Conservation (phyloP, 2,113 vertebrate species). For the Hippocampus abdominalis region DNA sequence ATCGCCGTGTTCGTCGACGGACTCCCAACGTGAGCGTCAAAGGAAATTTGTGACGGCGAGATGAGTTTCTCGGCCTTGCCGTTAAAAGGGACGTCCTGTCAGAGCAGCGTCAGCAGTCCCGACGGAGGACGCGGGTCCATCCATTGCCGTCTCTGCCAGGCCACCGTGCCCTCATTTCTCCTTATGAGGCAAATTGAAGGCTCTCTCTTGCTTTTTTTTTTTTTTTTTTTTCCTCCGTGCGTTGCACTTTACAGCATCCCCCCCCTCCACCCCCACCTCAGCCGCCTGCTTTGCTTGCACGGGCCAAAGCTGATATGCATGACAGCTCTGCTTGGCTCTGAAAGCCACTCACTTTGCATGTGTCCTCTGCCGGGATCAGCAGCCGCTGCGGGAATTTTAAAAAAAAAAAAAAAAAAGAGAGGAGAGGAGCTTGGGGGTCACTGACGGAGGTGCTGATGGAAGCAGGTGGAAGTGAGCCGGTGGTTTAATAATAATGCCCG, state of each 20-base stretch:
- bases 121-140: slow-evolving; percentile 40
- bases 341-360: slow-evolving; percentile 66
- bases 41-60: slow-evolving; percentile 24
- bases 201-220: slow-evolving; percentile 7
- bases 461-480: slow-evolving; percentile 58
- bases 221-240: slow-evolving; percentile 46
- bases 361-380: slow-evolving; percentile 66
- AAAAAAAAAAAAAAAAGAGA: background rate
- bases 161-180: slow-evolving; percentile 54
- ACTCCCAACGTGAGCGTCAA: slow-evolving; percentile 2
- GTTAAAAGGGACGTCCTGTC: slow-evolving; percentile 61
- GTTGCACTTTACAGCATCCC: slow-evolving; percentile 50
- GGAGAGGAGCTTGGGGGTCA: slow-evolving; percentile 38
- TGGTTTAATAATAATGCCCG: slow-evolving; percentile 59
- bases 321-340: slow-evolving; percentile 47
- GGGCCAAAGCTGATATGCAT: slow-evolving; percentile 56
- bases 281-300: slow-evolving; percentile 51
- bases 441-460: slow-evolving; percentile 57
- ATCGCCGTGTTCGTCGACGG: background rate
- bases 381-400: background rate
- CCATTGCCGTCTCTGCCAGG: slow-evolving; percentile 56
- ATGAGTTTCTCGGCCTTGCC: background rate
- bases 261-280: slow-evolving; percentile 3
- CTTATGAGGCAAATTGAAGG: slow-evolving; percentile 63
- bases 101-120: slow-evolving; percentile 63